Evolutionary conservation across 2,888 invertebrate species (phyloP).

Genomic region (Nyleta sp.): DNA sequence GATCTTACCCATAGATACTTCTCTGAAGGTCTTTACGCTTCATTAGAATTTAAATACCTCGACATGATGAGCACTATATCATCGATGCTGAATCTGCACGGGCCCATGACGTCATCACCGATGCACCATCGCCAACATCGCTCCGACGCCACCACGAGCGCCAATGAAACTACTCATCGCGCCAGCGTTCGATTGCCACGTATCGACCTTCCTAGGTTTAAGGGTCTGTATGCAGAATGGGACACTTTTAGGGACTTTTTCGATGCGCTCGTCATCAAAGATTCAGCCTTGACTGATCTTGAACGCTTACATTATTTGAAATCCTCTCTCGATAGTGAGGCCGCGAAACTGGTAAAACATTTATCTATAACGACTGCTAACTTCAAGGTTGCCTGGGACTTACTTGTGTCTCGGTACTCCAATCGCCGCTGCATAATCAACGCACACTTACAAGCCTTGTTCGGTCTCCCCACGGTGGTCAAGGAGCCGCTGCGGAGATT

Average conservation of each 20-base stretch:
- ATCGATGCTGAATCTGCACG: no score
- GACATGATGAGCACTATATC: no score
- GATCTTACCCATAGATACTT: no score
- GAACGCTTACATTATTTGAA: constrained; percentile 14
- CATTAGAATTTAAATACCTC: no score
- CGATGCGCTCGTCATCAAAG: not conserved
- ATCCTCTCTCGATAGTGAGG: constrained; percentile 7
- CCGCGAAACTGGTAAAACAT: constrained; percentile 22
- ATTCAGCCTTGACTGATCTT: not conserved
- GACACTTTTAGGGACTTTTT: constrained; percentile 16
- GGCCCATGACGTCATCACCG: no score
- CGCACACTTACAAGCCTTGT: constrained; percentile 29
- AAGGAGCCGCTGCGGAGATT: constrained; percentile 28
- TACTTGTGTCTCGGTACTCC: constrained; percentile 44
- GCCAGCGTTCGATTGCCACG: not conserved
- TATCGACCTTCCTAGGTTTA: constrained; percentile 4
- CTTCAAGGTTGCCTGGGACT: constrained; percentile 43
- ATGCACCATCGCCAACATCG: no score
- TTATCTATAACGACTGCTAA: constrained; percentile 36
- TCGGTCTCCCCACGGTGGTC: constrained; percentile 23
- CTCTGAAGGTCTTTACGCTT: no score
- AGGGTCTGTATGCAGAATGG: constrained; percentile 19
- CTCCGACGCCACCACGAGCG: no score
- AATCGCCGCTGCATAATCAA: constrained; percentile 40
- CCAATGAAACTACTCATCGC: no score